Evolutionary conservation across 2,888 invertebrate genomes (phyloP), one percentile per base, ranked within the genome.

Genomic region (Cyclophora punctaria): DNA sequence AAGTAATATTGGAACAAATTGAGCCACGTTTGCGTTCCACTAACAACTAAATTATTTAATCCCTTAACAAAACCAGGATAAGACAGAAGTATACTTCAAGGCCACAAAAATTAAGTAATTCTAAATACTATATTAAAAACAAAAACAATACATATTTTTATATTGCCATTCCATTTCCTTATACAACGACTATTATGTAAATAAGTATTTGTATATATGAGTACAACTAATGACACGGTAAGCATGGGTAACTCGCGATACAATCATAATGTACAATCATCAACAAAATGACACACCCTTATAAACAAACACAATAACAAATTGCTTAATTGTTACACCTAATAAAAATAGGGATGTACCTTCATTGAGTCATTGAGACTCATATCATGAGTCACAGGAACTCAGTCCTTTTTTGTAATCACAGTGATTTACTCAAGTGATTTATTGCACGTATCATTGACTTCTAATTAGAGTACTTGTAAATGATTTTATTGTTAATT

Each of bases 231-330:
- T n/a, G 7, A 45, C 49, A 45, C 46, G 43, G 45, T 41, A 48
- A 43, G 45, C 41, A 35, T 46, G 35, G 35, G 48, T 48, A 41
- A 37, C 6, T 20, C 48, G 37, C 46, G 41, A 20, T 20, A 20
- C 41, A 49, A 55, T 52, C 55, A 49, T 52, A 67, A 20, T 1
- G 20, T 20, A 20, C 63, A 62, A 63, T 37, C 4, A 5, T 37
- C 37, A 71, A 67, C 68, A 76, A 20, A 20, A 67, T 78, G 77
- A 78, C 78, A 81, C 79, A 73, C 79, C 78, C 77, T 69, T 59
- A 57, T 64, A 63, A 61, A 62, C 57, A 58, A 58, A 33, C 44
- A 46, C 40, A 5, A 37, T 37, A 37, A 37, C 37, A 37, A 20
- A 37, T 37, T 37, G 37, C 5, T 37, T 5, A 37, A 37, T 37